Percentiles rank a stretch among this genome's conserved stretches.
Evolutionary conservation across 2,113 vertebrate genomes (phyloP).

Genomic region (Passerina amoena): DNA sequence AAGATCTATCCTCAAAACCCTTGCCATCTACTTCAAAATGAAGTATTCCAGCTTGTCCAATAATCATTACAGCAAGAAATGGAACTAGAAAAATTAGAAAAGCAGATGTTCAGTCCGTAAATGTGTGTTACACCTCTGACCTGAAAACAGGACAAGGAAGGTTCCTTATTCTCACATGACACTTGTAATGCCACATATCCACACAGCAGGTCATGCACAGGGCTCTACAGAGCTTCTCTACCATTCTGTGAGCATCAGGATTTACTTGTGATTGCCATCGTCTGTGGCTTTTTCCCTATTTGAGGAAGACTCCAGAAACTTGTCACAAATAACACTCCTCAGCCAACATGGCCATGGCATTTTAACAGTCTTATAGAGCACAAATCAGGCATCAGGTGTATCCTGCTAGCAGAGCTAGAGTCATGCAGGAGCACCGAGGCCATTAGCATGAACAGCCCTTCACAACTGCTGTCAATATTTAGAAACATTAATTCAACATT

Average conservation of each 20-base stretch:
- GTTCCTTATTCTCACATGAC: neutral
- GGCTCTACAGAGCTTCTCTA: neutral
- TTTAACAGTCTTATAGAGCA: neutral
- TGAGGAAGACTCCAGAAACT: neutral
- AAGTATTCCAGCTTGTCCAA: neutral
- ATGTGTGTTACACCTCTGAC: neutral
- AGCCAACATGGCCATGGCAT: neutral
- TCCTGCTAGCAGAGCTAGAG: neutral
- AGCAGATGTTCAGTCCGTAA: neutral
- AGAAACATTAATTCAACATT: neutral
- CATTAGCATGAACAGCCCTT: neutral
- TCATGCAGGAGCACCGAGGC: rapidly evolving
- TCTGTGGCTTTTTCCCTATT: neutral
- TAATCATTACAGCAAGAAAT: neutral
- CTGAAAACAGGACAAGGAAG: neutral
- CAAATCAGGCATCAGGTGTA: neutral
- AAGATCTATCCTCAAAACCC: neutral
- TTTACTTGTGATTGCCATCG: neutral
- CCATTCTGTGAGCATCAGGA: neutral
- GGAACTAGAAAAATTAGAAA: neutral
- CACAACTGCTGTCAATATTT: neutral
- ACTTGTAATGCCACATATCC: neutral
- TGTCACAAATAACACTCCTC: neutral
- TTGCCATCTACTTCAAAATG: neutral
- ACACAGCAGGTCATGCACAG: neutral